Evolutionary conservation across 2,888 invertebrate genomes (phyloP), one percentile per base, ranked within the genome.

Genomic region (Caenorhabditis sp.): DNA sequence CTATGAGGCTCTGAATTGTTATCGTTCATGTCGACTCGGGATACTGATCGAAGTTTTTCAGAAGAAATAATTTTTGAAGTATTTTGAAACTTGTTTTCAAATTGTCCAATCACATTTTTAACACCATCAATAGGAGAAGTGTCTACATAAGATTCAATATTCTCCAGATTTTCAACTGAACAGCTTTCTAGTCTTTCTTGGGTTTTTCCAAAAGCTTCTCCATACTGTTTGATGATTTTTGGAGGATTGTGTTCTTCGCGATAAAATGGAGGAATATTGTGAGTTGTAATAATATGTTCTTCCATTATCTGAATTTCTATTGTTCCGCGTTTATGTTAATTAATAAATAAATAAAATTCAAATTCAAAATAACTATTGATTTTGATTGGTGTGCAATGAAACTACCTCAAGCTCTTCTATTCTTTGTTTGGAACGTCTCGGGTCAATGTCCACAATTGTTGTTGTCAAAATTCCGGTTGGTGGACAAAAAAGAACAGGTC

Each of bases 371-470:
- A n/a, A n/a, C n/a, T n/a, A n/a, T n/a, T n/a, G n/a, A n/a, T n/a
- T n/a, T n/a, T n/a, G n/a, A n/a, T n/a, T n/a, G n/a, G n/a, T n/a
- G n/a, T n/a, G n/a, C n/a, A n/a, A n/a, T n/a, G n/a, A n/a, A 53
- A 8, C 40, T 11, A 80, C 80, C 65, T 67, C 70, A 32, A 70
- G 70, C 40, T 80, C 74, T 50, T 80, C 80, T 9, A 62, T 76
- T 50, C 68, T 47, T 65, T 68, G 11, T 26, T 80, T 65, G 53
- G 60, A 83, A 8, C 65, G 47, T 11, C 79, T 72, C n/a, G 85
- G 85, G 47, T 87, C 87, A 65, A 87, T 87, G 69, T 87, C 87
- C 50, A 87, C 87, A 55, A 87, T 80, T 2, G 87, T 87, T 15
- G 87, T 85, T 18, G 84, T 77, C n/a, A 85, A 74, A 18, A 85